phyloP scores from a whole-genome alignment of 2,888 invertebrate genomes.

The Pyrrhia umbra region DNA sequence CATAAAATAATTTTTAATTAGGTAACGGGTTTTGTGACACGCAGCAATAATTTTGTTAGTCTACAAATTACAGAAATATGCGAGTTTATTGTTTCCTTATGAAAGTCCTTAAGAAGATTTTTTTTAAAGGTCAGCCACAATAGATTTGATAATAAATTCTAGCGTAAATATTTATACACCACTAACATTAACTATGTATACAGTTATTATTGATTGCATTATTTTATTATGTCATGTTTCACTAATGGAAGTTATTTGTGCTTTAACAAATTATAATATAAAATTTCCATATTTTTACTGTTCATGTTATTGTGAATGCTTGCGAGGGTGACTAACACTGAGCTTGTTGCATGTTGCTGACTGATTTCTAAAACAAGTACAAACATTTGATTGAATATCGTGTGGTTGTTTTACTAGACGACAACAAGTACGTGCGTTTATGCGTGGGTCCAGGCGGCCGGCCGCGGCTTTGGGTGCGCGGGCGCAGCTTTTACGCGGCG shows the following conservation, averaged over 20 bases:
- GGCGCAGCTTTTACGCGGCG: conserved; percentile 87
- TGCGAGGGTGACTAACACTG: conserved; percentile 35
- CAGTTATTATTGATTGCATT: conserved; percentile 22
- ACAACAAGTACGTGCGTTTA: conserved; percentile 78
- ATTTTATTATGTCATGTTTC: conserved; percentile 23
- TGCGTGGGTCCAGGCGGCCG: conserved; percentile 87
- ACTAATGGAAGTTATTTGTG: conserved; percentile 36
- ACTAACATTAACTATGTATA: conserved; percentile 7
- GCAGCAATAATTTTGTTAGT: conserved; percentile 54
- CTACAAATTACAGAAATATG: conserved; percentile 27
- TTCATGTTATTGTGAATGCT: conserved; percentile 46
- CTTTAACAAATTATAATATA: conserved; percentile 42
- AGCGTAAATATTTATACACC: not conserved
- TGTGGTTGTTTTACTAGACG: conserved; percentile 73
- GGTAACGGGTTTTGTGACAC: conserved; percentile 23
- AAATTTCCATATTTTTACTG: conserved; percentile 43
- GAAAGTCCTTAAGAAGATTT: conserved; percentile 8
- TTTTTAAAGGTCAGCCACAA: conserved; percentile 24
- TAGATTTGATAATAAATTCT: not conserved
- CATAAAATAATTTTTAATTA: conserved; percentile 7
- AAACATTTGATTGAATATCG: conserved; percentile 39
- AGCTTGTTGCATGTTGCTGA: conserved; percentile 56
- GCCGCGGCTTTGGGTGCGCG: conserved; percentile 86
- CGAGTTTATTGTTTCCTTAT: conserved; percentile 20
- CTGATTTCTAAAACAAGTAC: conserved; percentile 7